Evolutionary conservation across 2,113 vertebrate genomes (phyloP).

Genomic region (Probosciger aterrimus): DNA sequence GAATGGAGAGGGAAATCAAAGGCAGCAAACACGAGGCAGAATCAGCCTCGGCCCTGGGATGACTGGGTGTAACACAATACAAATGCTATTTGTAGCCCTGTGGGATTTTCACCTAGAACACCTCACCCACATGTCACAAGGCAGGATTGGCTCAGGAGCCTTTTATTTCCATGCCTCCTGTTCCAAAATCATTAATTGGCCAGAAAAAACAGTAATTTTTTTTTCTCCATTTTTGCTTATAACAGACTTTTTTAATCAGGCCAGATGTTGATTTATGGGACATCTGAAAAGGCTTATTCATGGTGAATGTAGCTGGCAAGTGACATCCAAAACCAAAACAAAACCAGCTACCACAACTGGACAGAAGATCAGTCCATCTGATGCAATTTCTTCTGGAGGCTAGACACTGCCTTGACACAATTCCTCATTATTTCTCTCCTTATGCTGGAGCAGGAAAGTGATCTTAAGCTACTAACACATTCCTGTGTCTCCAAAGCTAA

Average conservation of each 20-base stretch:
- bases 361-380: not conserved
- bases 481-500: not conserved
- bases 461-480: not conserved
- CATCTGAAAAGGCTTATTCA: not conserved
- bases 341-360: not conserved
- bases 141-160: not conserved
- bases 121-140: not conserved
- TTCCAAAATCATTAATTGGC: not conserved
- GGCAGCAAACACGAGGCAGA: not conserved
- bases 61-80: not conserved
- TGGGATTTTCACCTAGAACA: not conserved
- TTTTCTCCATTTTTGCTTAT: not conserved
- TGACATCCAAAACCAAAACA: not conserved
- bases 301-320: not conserved
- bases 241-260: not conserved
- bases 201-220: not conserved
- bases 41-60: not conserved
- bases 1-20: not conserved
- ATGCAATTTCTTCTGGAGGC: not conserved
- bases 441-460: not conserved
- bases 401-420: not conserved
- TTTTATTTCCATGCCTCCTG: not conserved
- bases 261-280: not conserved
- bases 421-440: not conserved
- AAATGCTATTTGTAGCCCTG: not conserved